phyloP scores from a whole-genome alignment of 2,888 invertebrate genomes.

The Coelinius sp. region DNA sequence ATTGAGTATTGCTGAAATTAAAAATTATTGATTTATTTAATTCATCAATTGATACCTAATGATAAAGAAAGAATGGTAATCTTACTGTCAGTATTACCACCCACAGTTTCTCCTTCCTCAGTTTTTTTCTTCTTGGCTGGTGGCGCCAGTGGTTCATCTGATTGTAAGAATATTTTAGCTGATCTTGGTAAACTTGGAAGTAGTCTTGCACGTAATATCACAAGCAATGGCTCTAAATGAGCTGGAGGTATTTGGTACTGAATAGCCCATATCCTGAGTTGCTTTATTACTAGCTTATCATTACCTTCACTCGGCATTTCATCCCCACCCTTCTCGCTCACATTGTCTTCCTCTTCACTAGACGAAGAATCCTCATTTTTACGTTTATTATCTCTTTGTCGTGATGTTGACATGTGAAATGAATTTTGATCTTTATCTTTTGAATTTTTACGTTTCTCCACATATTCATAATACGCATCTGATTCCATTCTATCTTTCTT shows the following conservation, averaged over 20 bases:
- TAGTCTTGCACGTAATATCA: not conserved
- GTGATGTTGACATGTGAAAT: not conserved
- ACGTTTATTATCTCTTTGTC: not conserved
- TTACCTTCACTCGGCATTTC: not conserved
- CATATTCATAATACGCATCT: not conserved
- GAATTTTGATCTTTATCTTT: not conserved
- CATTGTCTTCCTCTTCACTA: not conserved
- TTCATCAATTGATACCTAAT: not conserved
- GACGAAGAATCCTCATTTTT: not conserved
- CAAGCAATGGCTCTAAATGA: not conserved
- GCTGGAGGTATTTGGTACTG: not conserved
- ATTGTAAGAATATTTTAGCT: not conserved
- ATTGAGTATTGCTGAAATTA: not conserved
- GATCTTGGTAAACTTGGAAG: constrained; percentile 4
- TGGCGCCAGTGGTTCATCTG: not conserved
- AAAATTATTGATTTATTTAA: not conserved
- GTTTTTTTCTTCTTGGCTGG: not conserved
- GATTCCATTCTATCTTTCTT: not conserved
- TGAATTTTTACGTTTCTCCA: not conserved
- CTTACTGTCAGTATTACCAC: not conserved
- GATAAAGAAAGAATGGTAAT: not conserved
- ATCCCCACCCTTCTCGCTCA: not conserved
- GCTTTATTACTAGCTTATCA: no score
- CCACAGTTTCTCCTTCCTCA: not conserved
- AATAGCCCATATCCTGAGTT: not conserved